A percentile compares a stretch with the other conserved stretches of the same genome.
These are phyloP conservation scores for Cercocebus atys DNA, from an alignment of 2,113 vertebrate species.

Conservation along the genomic window DNA sequence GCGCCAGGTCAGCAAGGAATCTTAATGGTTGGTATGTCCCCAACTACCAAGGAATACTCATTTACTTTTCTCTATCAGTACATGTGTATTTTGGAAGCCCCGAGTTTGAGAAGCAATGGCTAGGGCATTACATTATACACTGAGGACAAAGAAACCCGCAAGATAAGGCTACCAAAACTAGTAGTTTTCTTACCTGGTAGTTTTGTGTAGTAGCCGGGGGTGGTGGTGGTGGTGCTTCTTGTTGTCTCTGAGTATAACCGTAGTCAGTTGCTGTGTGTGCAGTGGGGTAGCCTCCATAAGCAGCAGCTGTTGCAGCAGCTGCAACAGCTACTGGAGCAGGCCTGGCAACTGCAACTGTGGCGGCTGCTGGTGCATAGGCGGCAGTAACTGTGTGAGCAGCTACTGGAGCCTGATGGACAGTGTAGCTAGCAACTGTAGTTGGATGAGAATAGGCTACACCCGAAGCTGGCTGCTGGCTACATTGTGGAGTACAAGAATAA, in stretches of 20 bases:
- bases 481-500: slow-evolving; percentile 73
- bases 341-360: slow-evolving; percentile 93
- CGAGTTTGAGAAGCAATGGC: background rate
- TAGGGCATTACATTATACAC: background rate
- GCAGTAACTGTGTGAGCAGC: slow-evolving; percentile 96
- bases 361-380: slow-evolving; percentile 94
- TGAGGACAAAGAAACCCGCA: background rate
- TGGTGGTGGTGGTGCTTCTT: slow-evolving; percentile 96
- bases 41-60: background rate
- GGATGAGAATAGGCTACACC: slow-evolving; percentile 99
- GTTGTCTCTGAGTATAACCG: slow-evolving; percentile 95
- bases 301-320: slow-evolving; percentile 93
- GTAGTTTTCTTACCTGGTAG: slow-evolving; percentile 91
- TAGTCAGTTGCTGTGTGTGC: slow-evolving; percentile 94
- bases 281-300: slow-evolving; percentile 96
- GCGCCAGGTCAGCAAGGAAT: background rate
- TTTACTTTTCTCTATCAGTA: background rate
- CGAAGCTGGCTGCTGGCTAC: slow-evolving; percentile 95
- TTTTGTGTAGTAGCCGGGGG: slow-evolving; percentile 98
- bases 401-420: slow-evolving; percentile 97
- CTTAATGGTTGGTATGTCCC: background rate
- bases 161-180: background rate
- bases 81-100: background rate
- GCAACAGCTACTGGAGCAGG: slow-evolving; percentile 95
- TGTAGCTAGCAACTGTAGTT: slow-evolving; percentile 99